A percentile compares a stretch with the other conserved stretches of the same genome.
Conservation (phyloP, 2,113 vertebrate species). For the Lonchura striata region DNA sequence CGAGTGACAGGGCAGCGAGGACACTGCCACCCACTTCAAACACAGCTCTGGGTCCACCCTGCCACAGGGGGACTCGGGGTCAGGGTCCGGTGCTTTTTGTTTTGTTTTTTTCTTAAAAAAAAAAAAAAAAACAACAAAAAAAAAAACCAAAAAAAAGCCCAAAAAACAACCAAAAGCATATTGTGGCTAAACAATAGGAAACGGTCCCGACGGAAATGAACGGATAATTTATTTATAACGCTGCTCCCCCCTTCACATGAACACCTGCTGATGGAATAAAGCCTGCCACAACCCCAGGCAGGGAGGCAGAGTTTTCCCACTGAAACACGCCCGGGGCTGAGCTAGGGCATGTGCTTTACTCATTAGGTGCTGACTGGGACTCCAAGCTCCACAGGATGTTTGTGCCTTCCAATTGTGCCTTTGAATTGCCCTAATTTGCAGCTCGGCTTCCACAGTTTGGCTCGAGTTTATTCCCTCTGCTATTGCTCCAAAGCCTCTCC, state of each 20-base stretch:
- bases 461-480: background rate
- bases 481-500: background rate
- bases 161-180: conserved; percentile 53
- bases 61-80: background rate
- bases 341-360: background rate
- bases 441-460: background rate
- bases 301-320: background rate
- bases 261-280: conserved; percentile 55
- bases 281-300: background rate
- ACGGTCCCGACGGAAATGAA: conserved; percentile 56
- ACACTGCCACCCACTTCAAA: background rate
- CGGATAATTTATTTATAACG: conserved; percentile 59
- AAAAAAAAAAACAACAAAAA: too few species aligned
- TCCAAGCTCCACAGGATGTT: conserved; percentile 22
- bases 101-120: background rate
- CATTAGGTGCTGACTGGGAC: background rate
- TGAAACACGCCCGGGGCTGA: background rate
- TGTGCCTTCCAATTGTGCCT: background rate
- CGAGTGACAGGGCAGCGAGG: background rate
- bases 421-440: background rate
- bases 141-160: too few species aligned
- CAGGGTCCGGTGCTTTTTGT: background rate
- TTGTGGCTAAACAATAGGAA: conserved; percentile 68
- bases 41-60: background rate
- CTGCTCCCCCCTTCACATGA: background rate